Conservation (phyloP, 37 sponge, comb jelly and placozoan species). For the Oscarella lobularis region DNA sequence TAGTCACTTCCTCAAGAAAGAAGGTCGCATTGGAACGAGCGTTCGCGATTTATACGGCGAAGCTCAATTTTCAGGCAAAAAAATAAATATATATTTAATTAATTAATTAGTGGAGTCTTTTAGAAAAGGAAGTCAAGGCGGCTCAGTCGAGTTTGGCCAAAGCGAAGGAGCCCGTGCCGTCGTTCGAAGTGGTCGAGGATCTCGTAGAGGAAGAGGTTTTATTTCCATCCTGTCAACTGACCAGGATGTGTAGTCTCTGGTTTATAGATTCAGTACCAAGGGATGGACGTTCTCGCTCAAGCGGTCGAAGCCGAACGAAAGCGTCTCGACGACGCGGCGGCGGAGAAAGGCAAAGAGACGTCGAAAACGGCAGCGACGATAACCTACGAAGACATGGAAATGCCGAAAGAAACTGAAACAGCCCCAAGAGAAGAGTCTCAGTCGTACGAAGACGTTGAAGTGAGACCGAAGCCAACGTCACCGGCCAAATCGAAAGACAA, state of each 20-base stretch:
- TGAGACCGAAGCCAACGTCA: too few relatives aligned
- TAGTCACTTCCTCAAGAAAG: conserved; percentile 39
- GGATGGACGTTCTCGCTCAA: conserved; percentile 3
- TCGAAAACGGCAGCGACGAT: too few relatives aligned
- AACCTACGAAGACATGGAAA: too few relatives aligned
- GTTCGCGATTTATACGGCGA: conserved; percentile 23
- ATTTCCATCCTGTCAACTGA: not conserved
- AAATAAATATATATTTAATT: too few relatives aligned
- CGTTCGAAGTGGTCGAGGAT: conserved; percentile 43
- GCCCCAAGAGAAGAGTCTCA: too few relatives aligned
- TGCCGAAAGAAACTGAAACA: too few relatives aligned
- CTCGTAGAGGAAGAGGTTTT: conserved; percentile 61
- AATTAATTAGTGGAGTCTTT: not conserved
- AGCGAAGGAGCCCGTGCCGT: conserved; percentile 16
- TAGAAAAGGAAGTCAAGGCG: conserved; percentile 15
- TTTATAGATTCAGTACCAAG: conserved; percentile 3
- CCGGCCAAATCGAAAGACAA: too few relatives aligned
- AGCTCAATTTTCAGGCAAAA: conserved; percentile 26
- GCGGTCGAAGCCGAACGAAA: too few relatives aligned
- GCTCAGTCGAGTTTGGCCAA: conserved; percentile 13
- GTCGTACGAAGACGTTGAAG: too few relatives aligned
- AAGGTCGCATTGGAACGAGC: conserved; percentile 10
- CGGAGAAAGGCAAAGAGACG: not conserved
- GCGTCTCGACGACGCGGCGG: too few relatives aligned
- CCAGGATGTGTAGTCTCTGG: not conserved